phyloP scores from a whole-genome alignment of 2,888 invertebrate genomes.

The Branchellion lobata region DNA sequence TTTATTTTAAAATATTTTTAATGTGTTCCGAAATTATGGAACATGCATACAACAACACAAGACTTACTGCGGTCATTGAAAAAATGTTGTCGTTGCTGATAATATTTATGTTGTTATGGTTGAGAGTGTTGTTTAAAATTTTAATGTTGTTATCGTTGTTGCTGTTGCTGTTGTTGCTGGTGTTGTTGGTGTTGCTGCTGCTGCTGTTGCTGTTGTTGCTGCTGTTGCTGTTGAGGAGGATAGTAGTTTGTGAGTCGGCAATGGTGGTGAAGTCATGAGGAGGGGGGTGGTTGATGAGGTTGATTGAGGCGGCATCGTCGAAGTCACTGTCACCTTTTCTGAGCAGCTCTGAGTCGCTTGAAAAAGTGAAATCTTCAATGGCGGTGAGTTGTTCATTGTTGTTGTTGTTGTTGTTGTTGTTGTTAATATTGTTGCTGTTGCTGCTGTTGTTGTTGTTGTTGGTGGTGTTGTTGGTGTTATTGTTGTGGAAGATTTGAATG shows the following conservation, averaged over 20 bases:
- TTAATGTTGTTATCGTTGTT: neutral
- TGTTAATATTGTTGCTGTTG: conserved; percentile 22
- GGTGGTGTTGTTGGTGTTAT: neutral
- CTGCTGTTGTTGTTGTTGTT: conserved; percentile 1
- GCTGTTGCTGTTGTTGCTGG: neutral
- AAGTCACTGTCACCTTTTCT: neutral
- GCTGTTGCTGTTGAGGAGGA: neutral
- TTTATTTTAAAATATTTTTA: neutral
- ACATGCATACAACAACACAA: neutral
- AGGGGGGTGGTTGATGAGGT: neutral
- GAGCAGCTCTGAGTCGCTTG: neutral
- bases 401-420: neutral
- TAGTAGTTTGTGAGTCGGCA: neutral
- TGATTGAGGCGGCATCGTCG: neutral
- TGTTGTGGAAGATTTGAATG: neutral
- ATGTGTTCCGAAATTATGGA: neutral
- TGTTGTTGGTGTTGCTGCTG: neutral
- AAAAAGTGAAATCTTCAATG: neutral
- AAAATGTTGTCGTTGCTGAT: conserved; percentile 1
- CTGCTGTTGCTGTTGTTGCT: neutral
- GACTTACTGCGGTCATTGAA: neutral
- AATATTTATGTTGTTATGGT: neutral
- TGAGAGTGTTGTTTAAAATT: neutral
- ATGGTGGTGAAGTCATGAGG: no score
- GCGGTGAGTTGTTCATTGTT: neutral